Evolutionary conservation across 1,140 invertebrate species (phyloP).

Genomic region (Drosophila nigrodunni): DNA sequence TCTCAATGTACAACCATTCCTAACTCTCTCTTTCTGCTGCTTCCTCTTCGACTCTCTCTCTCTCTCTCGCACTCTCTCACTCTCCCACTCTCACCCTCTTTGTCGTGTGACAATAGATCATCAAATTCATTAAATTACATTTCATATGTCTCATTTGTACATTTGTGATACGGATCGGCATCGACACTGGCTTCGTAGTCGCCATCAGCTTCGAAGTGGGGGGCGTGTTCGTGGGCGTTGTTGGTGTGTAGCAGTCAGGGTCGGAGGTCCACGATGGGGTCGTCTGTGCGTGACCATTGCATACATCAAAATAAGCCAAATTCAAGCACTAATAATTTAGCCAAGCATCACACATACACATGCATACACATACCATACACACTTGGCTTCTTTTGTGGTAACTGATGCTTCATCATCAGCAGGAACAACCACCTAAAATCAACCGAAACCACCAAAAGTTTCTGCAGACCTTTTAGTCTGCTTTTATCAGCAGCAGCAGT

Average conservation of each 20-base stretch:
- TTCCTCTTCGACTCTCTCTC: not conserved
- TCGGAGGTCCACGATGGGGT: conserved; percentile 12
- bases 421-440: conserved; percentile 24
- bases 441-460: conserved; percentile 27
- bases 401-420: conserved; percentile 44
- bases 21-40: no score
- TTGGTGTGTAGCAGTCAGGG: not conserved
- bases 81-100: not conserved
- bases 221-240: no score
- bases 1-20: not conserved
- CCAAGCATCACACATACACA: conserved; percentile 18
- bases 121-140: conserved; percentile 82
- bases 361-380: not conserved
- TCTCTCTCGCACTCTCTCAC: not conserved
- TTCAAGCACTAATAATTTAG: conserved; percentile 47
- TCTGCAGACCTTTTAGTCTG: conserved; percentile 39
- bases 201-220: no score
- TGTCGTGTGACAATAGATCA: conserved; percentile 72
- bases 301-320: conserved; percentile 63
- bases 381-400: conserved; percentile 40
- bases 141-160: conserved; percentile 73
- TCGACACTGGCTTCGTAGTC: no score
- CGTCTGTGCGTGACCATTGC: conserved; percentile 66
- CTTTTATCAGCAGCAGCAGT: conserved; percentile 38
- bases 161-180: not conserved